Evolutionary conservation across 2,888 invertebrate species (phyloP).

Genomic region (Eulithis prunata): DNA sequence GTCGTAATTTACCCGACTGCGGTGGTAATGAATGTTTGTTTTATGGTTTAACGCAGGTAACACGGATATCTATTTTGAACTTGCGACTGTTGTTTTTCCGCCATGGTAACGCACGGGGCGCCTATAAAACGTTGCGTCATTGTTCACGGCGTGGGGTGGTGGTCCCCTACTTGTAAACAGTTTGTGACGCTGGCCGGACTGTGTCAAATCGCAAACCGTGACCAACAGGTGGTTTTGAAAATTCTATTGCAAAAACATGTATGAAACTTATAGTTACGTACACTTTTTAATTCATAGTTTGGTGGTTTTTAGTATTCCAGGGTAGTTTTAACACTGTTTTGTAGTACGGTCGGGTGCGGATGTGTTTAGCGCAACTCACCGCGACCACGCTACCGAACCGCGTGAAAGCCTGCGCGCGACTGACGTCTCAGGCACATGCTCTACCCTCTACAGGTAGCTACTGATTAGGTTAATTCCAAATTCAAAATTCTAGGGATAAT

Average conservation of each 20-base stretch:
- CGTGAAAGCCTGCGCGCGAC: slow-evolving; percentile 82
- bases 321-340: slow-evolving; percentile 45
- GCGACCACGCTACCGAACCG: slow-evolving; percentile 71
- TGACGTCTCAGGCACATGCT: slow-evolving; percentile 69
- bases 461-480: slow-evolving; percentile 66
- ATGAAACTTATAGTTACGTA: slow-evolving; percentile 13
- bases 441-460: slow-evolving; percentile 77
- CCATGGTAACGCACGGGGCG: slow-evolving; percentile 75
- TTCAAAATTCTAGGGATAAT: slow-evolving; percentile 60
- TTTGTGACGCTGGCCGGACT: slow-evolving; percentile 75
- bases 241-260: slow-evolving; percentile 28
- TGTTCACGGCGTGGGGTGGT: slow-evolving; percentile 62
- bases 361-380: slow-evolving; percentile 60
- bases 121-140: slow-evolving; percentile 80
- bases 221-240: slow-evolving; percentile 75
- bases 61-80: slow-evolving; percentile 79
- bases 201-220: slow-evolving; percentile 70
- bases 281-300: slow-evolving; percentile 23
- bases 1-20: slow-evolving; percentile 49
- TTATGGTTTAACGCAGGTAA: slow-evolving; percentile 60
- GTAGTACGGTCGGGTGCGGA: slow-evolving; percentile 55
- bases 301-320: slow-evolving; percentile 41
- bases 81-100: slow-evolving; percentile 76
- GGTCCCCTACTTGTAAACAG: slow-evolving; percentile 78
- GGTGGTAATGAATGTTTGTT: slow-evolving; percentile 58